Conservation (phyloP, 2,888 invertebrate genomes). For the Plusia festucae region DNA sequence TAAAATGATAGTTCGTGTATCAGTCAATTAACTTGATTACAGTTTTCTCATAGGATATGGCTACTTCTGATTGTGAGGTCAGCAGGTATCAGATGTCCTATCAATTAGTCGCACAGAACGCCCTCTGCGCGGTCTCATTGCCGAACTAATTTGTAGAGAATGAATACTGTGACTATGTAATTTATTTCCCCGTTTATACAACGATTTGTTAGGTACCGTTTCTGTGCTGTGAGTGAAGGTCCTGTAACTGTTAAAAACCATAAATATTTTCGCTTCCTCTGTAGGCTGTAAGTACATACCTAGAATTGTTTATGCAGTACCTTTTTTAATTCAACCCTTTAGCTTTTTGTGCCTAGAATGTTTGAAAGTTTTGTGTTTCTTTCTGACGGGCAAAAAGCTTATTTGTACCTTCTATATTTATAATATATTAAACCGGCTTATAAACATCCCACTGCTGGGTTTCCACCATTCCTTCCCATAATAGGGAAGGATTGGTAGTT, state of each 20-base stretch:
- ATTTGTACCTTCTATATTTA: too few species aligned
- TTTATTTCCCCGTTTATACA: background rate
- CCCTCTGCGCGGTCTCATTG: constrained; percentile 6
- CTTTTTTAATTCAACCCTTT: background rate
- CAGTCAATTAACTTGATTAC: constrained; percentile 3
- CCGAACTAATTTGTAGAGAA: constrained; percentile 5
- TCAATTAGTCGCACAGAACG: background rate
- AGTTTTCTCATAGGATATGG: constrained; percentile 1
- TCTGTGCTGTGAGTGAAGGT: background rate
- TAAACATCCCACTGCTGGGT: too few species aligned
- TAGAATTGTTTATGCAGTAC: background rate
- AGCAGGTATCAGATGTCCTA: constrained; percentile 5
- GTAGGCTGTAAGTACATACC: too few species aligned
- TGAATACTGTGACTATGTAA: background rate
- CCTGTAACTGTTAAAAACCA: background rate
- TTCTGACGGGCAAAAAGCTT: background rate
- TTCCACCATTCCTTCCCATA: too few species aligned
- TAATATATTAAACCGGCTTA: too few species aligned
- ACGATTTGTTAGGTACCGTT: background rate
- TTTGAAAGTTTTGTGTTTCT: background rate
- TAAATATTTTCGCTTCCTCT: background rate
- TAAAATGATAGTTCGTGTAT: background rate
- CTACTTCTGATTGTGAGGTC: constrained; percentile 7
- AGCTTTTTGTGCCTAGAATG: background rate
- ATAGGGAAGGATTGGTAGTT: too few species aligned